A percentile compares a stretch with the other conserved stretches of the same genome.
Conservation (phyloP, 2,888 invertebrate species). For the Amiota minor region DNA sequence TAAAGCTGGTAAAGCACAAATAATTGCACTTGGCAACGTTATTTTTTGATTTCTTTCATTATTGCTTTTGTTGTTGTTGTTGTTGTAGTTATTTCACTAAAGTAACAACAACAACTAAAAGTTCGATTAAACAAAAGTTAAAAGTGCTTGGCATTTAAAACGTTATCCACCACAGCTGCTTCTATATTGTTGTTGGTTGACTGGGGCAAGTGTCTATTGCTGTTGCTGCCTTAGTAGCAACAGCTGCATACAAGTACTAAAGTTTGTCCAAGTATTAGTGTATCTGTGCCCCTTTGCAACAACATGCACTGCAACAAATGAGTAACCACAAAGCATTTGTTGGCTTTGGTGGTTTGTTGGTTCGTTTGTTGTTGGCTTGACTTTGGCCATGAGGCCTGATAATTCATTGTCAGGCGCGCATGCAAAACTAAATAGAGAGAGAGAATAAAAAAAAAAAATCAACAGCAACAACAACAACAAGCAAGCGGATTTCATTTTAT, state of each 20-base stretch:
- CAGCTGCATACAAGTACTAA: conserved; percentile 21
- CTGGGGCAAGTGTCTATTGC: conserved; percentile 46
- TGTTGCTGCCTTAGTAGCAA: not conserved
- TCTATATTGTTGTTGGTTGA: conserved; percentile 52
- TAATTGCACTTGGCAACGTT: not conserved
- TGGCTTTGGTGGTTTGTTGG: not conserved
- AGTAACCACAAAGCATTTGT: conserved; percentile 2
- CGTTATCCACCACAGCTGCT: conserved; percentile 54
- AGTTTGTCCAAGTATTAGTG: too few relatives aligned
- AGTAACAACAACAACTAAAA: conserved; percentile 9
- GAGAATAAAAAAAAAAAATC: too few relatives aligned
- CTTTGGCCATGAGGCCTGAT: conserved; percentile 33
- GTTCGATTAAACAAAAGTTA: conserved; percentile 31
- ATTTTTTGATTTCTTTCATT: conserved; percentile 2
- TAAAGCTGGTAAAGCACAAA: conserved; percentile 11
- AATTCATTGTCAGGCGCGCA: conserved; percentile 49
- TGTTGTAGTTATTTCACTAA: not conserved
- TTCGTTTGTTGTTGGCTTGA: conserved; percentile 14
- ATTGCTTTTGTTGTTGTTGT: conserved; percentile 5
- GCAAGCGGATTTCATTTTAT: not conserved
- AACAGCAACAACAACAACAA: not conserved
- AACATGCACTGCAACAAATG: conserved; percentile 35
- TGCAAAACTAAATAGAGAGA: conserved; percentile 41
- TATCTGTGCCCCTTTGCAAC: conserved; percentile 34
- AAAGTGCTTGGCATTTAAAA: conserved; percentile 45